These are phyloP conservation scores for Scophthalmus maximus DNA, from an alignment of 2,113 vertebrate species.

Conservation along the genomic window DNA sequence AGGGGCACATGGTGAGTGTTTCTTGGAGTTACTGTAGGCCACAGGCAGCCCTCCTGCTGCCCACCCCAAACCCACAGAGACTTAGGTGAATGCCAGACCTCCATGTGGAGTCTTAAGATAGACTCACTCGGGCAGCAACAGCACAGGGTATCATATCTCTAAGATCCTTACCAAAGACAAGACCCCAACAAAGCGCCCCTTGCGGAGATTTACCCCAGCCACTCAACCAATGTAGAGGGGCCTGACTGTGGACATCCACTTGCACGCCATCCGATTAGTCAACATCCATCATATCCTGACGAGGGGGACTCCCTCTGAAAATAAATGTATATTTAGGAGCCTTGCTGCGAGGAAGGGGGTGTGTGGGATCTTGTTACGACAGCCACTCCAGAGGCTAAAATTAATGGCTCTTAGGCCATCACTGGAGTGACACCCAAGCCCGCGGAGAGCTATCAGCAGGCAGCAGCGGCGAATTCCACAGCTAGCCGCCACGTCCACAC, in stretches of 20 bases:
- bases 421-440: conserved; percentile 80
- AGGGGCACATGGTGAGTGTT: conserved; percentile 62
- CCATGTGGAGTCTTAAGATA: conserved; percentile 84
- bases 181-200: conserved; percentile 69
- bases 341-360: conserved; percentile 54
- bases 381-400: conserved; percentile 83
- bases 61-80: conserved; percentile 76
- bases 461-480: conserved; percentile 75
- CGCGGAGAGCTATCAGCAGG: conserved; percentile 75
- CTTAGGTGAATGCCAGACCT: conserved; percentile 81
- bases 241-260: conserved; percentile 65
- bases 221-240: conserved; percentile 52
- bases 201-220: conserved; percentile 71
- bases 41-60: conserved; percentile 68
- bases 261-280: conserved; percentile 77
- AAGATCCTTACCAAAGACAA: conserved; percentile 79
- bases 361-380: conserved; percentile 78
- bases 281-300: conserved; percentile 81
- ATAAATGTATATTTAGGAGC: conserved; percentile 83
- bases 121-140: conserved; percentile 80
- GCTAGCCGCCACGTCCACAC: conserved; percentile 75
- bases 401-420: conserved; percentile 83
- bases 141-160: conserved; percentile 79
- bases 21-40: conserved; percentile 73
- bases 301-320: conserved; percentile 79